Evolutionary conservation across 2,797 vertebrate species (phyloP), one percentile per base, ranked within the genome.

Genomic region (Ceryle rudis): DNA sequence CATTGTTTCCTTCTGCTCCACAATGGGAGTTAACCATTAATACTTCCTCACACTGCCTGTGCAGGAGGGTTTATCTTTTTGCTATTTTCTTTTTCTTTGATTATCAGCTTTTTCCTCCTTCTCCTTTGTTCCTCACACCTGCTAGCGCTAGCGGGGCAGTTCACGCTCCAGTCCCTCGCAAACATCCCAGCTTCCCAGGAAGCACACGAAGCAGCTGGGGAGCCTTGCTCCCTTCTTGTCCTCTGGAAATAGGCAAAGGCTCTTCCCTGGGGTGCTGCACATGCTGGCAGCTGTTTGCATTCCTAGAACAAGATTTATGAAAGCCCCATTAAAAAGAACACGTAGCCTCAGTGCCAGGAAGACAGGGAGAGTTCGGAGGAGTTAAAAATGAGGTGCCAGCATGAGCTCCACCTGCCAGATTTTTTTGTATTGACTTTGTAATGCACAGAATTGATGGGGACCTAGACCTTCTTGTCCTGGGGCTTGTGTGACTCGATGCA

Each of bases 61-160:
- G 61, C 57, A 13, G 82, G 88, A 86, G 75, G 79, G 60, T 85
- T 94, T 94, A 74, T 95, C 87, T 79, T 79, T 95, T 91, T 33
- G 22, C 55, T 35, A 2, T 87, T 83, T 96, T 91, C 55, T 95
- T 85, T 87, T 94, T 49, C n/a, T 44, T 91, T 95, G 93, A 89
- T 97, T 97, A 95, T 77, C 96, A 92, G 88, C 77, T 72, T 95
- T 91, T 91, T 78, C 66, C 84, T 86, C 66, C 54, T 37, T 74
- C 61, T 89, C 54, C 83, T 95, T 96, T 96, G 73, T 95, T 94
- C 66, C 83, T 79, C 81, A 42, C 39, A 74, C 86, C 86, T 65
- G 82, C 89, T 77, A 41, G 12, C 5, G 1, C 75, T 61, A 60
- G 73, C 11, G 1, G 78, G 65, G 54, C 33, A 71, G 65, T 73